Conservation (phyloP, 2,113 vertebrate genomes). For the Octodon degus region DNA sequence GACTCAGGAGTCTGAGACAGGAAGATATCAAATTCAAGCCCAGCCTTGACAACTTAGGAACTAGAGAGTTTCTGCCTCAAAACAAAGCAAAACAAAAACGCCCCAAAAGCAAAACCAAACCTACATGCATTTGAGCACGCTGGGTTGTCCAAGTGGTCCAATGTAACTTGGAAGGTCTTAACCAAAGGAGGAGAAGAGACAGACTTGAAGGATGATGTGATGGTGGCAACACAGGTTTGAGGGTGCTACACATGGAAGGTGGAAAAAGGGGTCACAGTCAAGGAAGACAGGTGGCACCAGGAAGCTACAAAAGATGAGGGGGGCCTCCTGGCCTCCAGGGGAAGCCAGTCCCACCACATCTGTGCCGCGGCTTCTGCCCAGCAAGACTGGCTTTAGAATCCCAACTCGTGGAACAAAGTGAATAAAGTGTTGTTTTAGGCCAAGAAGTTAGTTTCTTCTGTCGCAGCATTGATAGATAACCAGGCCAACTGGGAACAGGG, state of each 20-base stretch:
- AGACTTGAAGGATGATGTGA: background rate
- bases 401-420: background rate
- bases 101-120: background rate
- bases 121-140: background rate
- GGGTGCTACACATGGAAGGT: background rate
- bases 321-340: background rate
- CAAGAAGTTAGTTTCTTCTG: background rate
- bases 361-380: background rate
- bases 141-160: background rate
- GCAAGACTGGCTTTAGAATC: background rate
- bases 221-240: background rate
- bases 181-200: background rate
- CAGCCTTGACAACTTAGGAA: background rate
- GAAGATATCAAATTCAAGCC: background rate
- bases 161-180: background rate
- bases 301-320: background rate
- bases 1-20: background rate
- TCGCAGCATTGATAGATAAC: background rate
- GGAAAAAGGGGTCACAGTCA: too few species aligned
- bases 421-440: background rate
- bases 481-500: background rate
- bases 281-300: background rate
- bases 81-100: background rate
- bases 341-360: background rate
- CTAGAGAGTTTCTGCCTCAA: background rate